A percentile compares a stretch with the other conserved stretches of the same genome.
phyloP scores from a whole-genome alignment of 2,113 vertebrate species.

The Psittacara wagleri region DNA sequence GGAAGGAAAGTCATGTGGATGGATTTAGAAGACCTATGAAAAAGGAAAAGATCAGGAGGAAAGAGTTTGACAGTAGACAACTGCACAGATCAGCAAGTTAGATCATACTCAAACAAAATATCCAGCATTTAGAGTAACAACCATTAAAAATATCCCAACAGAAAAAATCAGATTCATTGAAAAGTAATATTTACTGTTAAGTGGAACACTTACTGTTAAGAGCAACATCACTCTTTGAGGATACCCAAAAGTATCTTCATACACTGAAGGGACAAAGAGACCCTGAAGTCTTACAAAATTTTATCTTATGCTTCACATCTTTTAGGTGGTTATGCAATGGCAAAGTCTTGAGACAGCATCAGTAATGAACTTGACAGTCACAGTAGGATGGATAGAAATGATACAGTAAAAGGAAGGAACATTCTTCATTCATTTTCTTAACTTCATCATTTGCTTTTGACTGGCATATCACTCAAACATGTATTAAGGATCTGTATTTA shows the following conservation, averaged over 20 bases:
- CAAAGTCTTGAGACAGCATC: neutral
- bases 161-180: neutral
- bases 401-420: neutral
- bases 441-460: neutral
- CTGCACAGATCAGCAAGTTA: neutral
- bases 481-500: neutral
- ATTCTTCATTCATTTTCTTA: neutral
- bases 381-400: neutral
- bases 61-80: neutral
- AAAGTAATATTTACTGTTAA: neutral
- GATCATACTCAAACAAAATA: neutral
- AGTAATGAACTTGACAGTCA: neutral
- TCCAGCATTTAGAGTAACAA: neutral
- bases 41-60: neutral
- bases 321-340: neutral
- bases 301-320: neutral
- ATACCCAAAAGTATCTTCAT: neutral
- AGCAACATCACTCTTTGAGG: neutral
- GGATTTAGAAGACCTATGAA: neutral
- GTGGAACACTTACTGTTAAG: neutral
- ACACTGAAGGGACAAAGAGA: neutral
- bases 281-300: neutral
- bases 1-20: neutral
- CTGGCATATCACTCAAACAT: accelerated
- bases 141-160: neutral